Evolutionary conservation across 1,140 invertebrate species (phyloP).

Genomic region (Drosophila varians): DNA sequence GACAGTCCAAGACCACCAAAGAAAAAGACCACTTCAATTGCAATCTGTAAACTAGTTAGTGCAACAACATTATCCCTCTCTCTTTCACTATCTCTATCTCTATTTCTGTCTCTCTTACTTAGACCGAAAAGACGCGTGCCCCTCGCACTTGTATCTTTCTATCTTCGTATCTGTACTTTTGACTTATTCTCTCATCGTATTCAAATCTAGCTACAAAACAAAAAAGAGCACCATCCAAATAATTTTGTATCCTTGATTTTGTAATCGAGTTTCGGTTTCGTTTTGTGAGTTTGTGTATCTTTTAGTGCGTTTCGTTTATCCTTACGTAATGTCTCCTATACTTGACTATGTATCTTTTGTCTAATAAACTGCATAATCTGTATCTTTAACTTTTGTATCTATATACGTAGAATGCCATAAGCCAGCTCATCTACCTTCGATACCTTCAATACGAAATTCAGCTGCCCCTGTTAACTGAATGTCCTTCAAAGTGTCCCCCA

Average conservation of each 20-base stretch:
- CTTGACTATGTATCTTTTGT: conserved; percentile 47
- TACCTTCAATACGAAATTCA: conserved; percentile 30
- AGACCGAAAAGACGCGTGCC: conserved; percentile 24
- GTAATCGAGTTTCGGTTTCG: conserved; percentile 23
- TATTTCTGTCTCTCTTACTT: conserved; percentile 11
- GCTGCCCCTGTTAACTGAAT: conserved; percentile 6
- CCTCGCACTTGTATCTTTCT: conserved; percentile 38
- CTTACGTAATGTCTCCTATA: conserved; percentile 47
- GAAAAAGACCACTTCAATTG: conserved; percentile 36
- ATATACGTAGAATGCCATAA: conserved; percentile 53
- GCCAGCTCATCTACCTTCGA: conserved; percentile 41
- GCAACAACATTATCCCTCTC: conserved; percentile 21
- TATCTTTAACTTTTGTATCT: conserved; percentile 56
- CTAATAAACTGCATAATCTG: conserved; percentile 48
- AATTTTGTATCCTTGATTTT: conserved; percentile 15
- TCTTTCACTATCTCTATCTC: conserved; percentile 22
- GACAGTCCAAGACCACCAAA: conserved; percentile 45
- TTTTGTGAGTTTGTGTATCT: conserved; percentile 35
- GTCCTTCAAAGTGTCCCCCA: not conserved
- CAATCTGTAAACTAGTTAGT: conserved; percentile 8
- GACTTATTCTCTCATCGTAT: conserved; percentile 44
- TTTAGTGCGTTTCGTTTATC: conserved; percentile 28
- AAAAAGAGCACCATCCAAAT: conserved; percentile 52
- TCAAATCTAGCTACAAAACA: conserved; percentile 21
- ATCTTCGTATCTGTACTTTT: conserved; percentile 35